Percentiles rank a stretch among this genome's conserved stretches.
These are phyloP conservation scores for Heliconius charithonia DNA, from an alignment of 2,888 invertebrate genomes.

Conservation along the genomic window DNA sequence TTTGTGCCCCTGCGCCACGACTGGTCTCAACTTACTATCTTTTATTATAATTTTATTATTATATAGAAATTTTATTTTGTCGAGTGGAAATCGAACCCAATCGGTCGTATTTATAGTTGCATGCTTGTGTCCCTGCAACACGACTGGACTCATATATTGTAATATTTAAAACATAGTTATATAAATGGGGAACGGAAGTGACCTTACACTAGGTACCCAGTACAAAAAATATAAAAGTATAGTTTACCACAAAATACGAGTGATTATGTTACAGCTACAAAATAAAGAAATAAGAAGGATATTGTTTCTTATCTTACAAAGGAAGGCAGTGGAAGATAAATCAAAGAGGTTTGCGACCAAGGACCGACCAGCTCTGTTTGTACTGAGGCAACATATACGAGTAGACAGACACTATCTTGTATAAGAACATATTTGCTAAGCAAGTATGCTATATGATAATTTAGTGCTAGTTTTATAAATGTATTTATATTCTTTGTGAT, in stretches of 20 bases:
- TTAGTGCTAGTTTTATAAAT: neutral
- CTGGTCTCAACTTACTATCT: too few relatives aligned
- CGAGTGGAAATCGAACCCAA: too few relatives aligned
- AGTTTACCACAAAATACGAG: neutral
- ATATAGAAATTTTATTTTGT: too few relatives aligned
- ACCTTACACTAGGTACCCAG: too few relatives aligned
- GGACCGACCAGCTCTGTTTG: slow-evolving; percentile 1
- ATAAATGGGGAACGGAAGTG: too few relatives aligned
- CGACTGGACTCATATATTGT: too few relatives aligned
- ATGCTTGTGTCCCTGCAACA: too few relatives aligned
- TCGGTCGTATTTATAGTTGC: too few relatives aligned
- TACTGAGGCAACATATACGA: slow-evolving; percentile 6
- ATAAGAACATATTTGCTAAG: neutral
- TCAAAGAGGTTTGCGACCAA: slow-evolving; percentile 8
- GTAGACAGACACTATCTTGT: slow-evolving; percentile 9
- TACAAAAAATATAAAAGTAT: neutral
- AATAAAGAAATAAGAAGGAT: slow-evolving; percentile 9
- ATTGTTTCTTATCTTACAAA: slow-evolving; percentile 14
- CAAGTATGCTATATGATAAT: neutral
- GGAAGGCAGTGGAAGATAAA: neutral
- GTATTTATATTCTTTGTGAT: too few relatives aligned
- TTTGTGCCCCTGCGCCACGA: too few relatives aligned
- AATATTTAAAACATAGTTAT: too few relatives aligned
- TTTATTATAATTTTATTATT: too few relatives aligned
- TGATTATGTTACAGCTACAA: neutral